phyloP scores from a whole-genome alignment of 2,888 invertebrate genomes.

The Microplitis deprimator region DNA sequence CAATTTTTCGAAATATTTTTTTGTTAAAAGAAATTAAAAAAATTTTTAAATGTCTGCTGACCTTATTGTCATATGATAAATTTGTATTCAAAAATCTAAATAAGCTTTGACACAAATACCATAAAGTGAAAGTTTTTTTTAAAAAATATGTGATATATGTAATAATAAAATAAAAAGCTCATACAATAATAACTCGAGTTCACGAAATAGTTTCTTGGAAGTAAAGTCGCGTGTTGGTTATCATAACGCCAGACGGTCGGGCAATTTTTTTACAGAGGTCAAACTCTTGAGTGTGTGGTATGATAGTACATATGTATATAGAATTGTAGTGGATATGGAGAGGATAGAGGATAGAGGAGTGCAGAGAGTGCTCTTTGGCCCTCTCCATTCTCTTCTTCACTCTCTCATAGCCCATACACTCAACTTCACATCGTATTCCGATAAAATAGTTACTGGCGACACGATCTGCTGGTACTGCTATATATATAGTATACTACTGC shows the following conservation, averaged over 20 bases:
- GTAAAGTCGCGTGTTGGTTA: conserved; percentile 2
- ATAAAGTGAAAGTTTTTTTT: too few relatives aligned
- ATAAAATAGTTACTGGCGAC: neutral
- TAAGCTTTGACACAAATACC: too few relatives aligned
- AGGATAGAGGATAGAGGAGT: neutral
- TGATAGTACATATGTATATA: neutral
- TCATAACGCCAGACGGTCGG: neutral
- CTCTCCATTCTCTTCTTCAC: neutral
- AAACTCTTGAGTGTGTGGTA: neutral
- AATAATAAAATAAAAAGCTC: neutral
- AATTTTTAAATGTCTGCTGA: too few relatives aligned
- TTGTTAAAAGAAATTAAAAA: too few relatives aligned
- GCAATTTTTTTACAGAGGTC: conserved; percentile 9
- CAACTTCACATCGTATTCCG: neutral
- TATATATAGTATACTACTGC: neutral
- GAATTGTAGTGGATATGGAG: neutral
- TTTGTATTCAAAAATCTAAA: too few relatives aligned
- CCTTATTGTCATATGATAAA: too few relatives aligned
- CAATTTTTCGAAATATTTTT: too few relatives aligned
- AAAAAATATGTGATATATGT: neutral
- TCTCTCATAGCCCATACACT: neutral
- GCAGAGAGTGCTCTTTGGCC: neutral
- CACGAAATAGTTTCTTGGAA: conserved; percentile 11
- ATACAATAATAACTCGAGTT: neutral
- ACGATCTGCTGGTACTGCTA: neutral